Conservation (phyloP, 1,140 invertebrate genomes). For the Zaprionus taronus region DNA sequence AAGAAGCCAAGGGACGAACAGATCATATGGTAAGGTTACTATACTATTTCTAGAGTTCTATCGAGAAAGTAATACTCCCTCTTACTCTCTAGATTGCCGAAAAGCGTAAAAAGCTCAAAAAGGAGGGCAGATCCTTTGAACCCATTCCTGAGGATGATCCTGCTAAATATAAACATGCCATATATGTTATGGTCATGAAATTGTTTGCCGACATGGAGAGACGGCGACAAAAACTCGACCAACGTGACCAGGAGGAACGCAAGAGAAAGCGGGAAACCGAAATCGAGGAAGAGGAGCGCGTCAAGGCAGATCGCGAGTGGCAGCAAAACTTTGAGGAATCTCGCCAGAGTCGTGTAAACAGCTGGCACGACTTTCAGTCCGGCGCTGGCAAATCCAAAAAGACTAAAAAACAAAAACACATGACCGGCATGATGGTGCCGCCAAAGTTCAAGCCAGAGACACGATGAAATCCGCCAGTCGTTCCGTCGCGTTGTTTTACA, state of each 20-base stretch:
- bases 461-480: conserved; percentile 87
- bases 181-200: conserved; percentile 99
- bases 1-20: conserved; percentile 97
- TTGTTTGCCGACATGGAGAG: conserved; percentile 98
- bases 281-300: conserved; percentile 95
- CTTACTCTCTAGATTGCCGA: conserved; percentile 90
- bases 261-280: conserved; percentile 98
- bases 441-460: conserved; percentile 98
- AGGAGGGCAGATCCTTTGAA: conserved; percentile 92
- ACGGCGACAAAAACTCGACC: conserved; percentile 92
- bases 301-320: conserved; percentile 96
- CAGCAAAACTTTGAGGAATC: conserved; percentile 99
- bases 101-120: conserved; percentile 97
- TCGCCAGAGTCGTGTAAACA: conserved; percentile 95
- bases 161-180: conserved; percentile 95
- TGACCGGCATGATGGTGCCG: conserved; percentile 90
- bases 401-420: conserved; percentile 90
- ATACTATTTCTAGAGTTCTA: not conserved
- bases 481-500: conserved; percentile 57
- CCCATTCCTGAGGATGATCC: conserved; percentile 97
- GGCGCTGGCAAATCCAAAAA: conserved; percentile 89
- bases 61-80: not conserved
- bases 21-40: conserved; percentile 92
- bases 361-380: conserved; percentile 97
- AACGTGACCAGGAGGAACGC: conserved; percentile 95